Percentiles rank a stretch among this genome's conserved stretches.
Conservation (phyloP, 30 jellyfish, hydroid and myxozoan species). For the Sanderia malayensis region DNA sequence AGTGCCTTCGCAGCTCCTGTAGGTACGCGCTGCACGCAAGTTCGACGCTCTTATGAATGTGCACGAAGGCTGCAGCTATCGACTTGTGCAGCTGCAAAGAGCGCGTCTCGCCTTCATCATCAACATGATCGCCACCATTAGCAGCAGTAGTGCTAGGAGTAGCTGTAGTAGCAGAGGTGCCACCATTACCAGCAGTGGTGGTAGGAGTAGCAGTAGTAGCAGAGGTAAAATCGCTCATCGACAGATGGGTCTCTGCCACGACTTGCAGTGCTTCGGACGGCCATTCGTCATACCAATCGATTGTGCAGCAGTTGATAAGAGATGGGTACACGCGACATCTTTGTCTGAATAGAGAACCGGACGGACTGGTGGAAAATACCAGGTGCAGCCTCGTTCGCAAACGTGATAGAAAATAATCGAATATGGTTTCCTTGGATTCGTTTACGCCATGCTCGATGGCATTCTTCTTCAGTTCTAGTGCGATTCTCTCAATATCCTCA, state of each 20-base stretch:
- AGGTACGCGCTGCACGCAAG: conserved; percentile 40
- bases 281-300: conserved; percentile 90
- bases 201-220: no score
- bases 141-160: no score
- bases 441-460: conserved; percentile 65
- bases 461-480: conserved; percentile 48
- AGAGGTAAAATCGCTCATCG: conserved; percentile 7
- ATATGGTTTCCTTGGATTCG: conserved; percentile 59
- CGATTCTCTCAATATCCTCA: conserved; percentile 74
- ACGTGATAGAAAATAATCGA: conserved; percentile 60
- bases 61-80: conserved; percentile 34
- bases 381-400: conserved; percentile 71
- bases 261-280: conserved; percentile 71
- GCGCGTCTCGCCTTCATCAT: conserved; percentile 13
- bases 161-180: no score
- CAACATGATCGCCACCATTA: no score
- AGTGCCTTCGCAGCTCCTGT: conserved; percentile 63
- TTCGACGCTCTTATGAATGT: conserved; percentile 53
- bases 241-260: conserved; percentile 67
- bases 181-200: no score
- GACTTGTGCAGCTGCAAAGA: conserved; percentile 28
- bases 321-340: conserved; percentile 83
- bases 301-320: conserved; percentile 56
- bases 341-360: conserved; percentile 71
- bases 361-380: conserved; percentile 83